Base-by-base conservation (phyloP, 2,113 vertebrate species). In the Lontra canadensis region DNA sequence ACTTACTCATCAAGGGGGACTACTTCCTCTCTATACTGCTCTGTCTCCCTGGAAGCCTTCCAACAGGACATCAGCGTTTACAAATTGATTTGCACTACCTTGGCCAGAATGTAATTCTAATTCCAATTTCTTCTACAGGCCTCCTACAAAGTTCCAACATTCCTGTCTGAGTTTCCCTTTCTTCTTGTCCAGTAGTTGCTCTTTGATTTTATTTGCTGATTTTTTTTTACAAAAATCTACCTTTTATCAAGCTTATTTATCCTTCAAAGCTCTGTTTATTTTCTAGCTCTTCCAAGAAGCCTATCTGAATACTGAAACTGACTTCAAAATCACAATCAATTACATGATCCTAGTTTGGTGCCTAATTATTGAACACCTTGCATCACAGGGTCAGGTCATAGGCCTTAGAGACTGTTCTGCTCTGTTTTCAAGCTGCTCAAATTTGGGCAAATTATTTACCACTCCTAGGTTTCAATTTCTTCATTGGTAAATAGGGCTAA, bases 31-130 rank as follows among this genome's bases (percentile, higher is more conserved):
- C 82, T 25, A 0, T 18, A 78, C 69, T 86, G 89, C 92, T 84
- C 74, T 25, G 6, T 87, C 36, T 96, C 86, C 47, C 86, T 98
- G 95, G 97, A 98, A 84, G 76, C 25, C 78, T 73, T 98, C 98
- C 97, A 98, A 39, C 6, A 15, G 90, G 39, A 97, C 92, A 97
- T 94, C 95, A 95, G 90, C 84, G 1, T 89, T 97, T 82, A 88
- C 96, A 98, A 67, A 94, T 97, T 67, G 89, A 94, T 97, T 86
- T 49, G 65, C 21, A 44, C 84, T 76, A 47, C 21, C 71, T 83
- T 86, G 83, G 34, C 82, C 63, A 94, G 88, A 34, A 31, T 92
- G 93, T 94, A 52, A 94, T 92, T 96, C 71, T 73, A 95, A 80
- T 71, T 95, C 31, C 61, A 49, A 61, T 97, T 95, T 96, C 25